Evolutionary conservation across 2,113 vertebrate genomes (phyloP), one percentile per base, ranked within the genome.

Genomic region (Tenebrosternarchus preto): DNA sequence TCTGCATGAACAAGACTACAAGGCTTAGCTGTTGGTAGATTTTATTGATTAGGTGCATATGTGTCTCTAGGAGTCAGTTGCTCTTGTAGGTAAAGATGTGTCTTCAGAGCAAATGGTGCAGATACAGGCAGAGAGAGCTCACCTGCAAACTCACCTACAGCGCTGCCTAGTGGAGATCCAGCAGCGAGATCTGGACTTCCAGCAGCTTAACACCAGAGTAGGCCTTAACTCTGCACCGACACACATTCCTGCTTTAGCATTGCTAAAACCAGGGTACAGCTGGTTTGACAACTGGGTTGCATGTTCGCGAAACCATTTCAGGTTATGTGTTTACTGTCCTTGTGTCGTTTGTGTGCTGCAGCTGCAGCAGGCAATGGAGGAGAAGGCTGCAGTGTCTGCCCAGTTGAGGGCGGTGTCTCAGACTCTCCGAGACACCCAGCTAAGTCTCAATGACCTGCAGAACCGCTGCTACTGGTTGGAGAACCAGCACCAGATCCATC

Each of bases 151-250:
- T 29, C 91, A 95, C 27, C 88, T 95, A 63, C 95, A 95, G 83
- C 86, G 75, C 75, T 95, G 93, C 80, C 82, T 95, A 24, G 90
- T 92, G 57, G 94, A 96, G 88, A 86, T 96, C 46, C 93, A 95
- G 9, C 95, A 95, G 63, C 91, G 91, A 86, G 96, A 97, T 59
- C 83, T 93, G 71, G 88, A 84, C 70, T 87, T 94, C 50, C 94
- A 95, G 74, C 93, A 96, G 68, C 56, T 96, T 2, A 94, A 92
- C 81, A 76, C 86, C 22, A 94, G 94, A 93, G 95, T 96, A 85
- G 25, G n/a, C n/a, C 3, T 19, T 50, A 2, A 15, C 43, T 12
- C 27, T 61, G 9, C 16, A 20, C 12, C 24, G n/a, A n/a, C 19
- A n/a, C 20, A 33, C 2, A 27, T 8, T 12, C 24, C 12, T 70